These are phyloP conservation scores for Seladonia tumulorum DNA, from an alignment of 2,888 invertebrate genomes.

Conservation along the genomic window DNA sequence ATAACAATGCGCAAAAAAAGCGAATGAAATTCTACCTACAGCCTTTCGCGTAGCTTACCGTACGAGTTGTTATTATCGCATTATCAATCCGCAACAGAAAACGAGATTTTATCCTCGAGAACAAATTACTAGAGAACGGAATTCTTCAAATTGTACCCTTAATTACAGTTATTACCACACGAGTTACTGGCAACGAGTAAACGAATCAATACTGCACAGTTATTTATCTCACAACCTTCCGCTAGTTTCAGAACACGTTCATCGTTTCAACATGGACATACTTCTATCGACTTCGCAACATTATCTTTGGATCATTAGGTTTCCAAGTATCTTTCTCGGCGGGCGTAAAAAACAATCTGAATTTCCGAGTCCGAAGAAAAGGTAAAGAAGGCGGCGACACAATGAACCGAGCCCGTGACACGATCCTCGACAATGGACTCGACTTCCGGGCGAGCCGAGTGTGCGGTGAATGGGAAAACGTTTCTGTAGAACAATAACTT, in stretches of 20 bases:
- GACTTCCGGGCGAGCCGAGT: not conserved
- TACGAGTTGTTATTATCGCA: not conserved
- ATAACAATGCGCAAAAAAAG: conserved; percentile 42
- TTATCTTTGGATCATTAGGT: not conserved
- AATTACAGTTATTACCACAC: not conserved
- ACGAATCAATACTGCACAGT: not conserved
- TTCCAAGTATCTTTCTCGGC: not conserved
- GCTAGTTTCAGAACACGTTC: not conserved
- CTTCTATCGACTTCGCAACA: not conserved
- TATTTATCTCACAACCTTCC: not conserved
- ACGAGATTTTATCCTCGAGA: not conserved
- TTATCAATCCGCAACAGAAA: conserved; percentile 1
- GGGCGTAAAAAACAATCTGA: not conserved
- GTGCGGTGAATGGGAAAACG: conserved; percentile 15
- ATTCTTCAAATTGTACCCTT: not conserved
- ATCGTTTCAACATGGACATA: not conserved
- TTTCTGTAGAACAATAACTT: conserved; percentile 21
- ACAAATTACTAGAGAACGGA: not conserved
- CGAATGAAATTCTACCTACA: conserved; percentile 22
- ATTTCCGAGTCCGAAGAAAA: not conserved
- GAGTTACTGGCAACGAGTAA: not conserved
- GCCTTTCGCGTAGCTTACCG: conserved; percentile 4
- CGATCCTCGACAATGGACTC: conserved; percentile 5
- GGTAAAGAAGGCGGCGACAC: not conserved
- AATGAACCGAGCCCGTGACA: not conserved